Conservation (phyloP, 2,888 invertebrate species). For the Poecilobothrus nobilitatus region DNA sequence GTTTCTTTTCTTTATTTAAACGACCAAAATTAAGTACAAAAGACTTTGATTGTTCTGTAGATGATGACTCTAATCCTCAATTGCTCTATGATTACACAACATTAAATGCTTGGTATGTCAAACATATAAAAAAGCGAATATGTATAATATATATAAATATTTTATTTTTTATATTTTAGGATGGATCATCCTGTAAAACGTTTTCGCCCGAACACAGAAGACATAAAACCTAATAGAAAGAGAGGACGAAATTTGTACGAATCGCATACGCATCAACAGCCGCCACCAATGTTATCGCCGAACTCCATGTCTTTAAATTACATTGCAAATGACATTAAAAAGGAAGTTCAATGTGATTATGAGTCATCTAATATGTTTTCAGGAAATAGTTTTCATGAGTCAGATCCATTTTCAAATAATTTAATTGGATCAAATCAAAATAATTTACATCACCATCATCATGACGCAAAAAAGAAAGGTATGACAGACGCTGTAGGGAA, state of each 20-base stretch:
- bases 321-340: conserved; percentile 25
- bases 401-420: conserved; percentile 15
- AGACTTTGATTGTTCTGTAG: conserved; percentile 68
- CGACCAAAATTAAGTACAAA: conserved; percentile 70
- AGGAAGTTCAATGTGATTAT: conserved; percentile 28
- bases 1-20: conserved; percentile 47
- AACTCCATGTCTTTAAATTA: conserved; percentile 29
- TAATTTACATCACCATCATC: conserved; percentile 19
- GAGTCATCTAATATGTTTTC: conserved; percentile 29
- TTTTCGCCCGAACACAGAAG: conserved; percentile 57
- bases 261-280: conserved; percentile 48
- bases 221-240: conserved; percentile 41
- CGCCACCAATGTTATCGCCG: conserved; percentile 43
- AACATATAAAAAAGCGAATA: not conserved
- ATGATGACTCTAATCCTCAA: conserved; percentile 72
- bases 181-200: conserved; percentile 85
- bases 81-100: conserved; percentile 84
- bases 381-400: conserved; percentile 21
- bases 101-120: conserved; percentile 69
- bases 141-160: no score
- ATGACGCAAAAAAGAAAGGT: conserved; percentile 31
- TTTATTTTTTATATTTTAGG: conserved; percentile 47
- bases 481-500: conserved; percentile 40
- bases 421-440: conserved; percentile 20
- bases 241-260: conserved; percentile 52